Evolutionary conservation across 2,888 invertebrate species (phyloP).

Genomic region (Eilema griseolum): DNA sequence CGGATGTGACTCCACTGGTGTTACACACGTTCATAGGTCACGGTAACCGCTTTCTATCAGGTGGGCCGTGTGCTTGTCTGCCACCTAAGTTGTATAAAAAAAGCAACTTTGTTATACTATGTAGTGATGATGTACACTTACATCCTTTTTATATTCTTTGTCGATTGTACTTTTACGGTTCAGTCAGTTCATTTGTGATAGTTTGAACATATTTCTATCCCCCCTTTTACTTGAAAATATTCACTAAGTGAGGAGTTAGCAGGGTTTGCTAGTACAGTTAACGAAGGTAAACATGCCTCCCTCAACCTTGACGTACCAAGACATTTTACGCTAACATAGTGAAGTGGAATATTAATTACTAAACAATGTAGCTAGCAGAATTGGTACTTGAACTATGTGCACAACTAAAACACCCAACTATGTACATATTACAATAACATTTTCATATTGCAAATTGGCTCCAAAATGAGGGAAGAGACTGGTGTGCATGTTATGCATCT

Average conservation of each 20-base stretch:
- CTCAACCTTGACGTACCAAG: not conserved
- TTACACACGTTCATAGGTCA: no score
- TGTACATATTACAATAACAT: conserved; percentile 44
- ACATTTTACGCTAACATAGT: conserved; percentile 4
- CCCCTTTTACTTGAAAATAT: no score
- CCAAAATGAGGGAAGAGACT: conserved; percentile 56
- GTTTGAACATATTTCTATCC: no score
- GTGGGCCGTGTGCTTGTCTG: no score
- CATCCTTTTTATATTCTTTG: no score
- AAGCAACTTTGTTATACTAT: no score
- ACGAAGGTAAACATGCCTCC: not conserved
- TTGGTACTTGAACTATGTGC: conserved; percentile 9
- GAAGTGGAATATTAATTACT: conserved; percentile 3
- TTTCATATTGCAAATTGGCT: conserved; percentile 65
- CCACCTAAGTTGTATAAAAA: no score
- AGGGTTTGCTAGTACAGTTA: not conserved
- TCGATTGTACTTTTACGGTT: no score
- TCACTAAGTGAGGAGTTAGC: not conserved
- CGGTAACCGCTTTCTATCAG: no score
- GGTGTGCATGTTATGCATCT: conserved; percentile 28
- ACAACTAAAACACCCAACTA: conserved; percentile 14
- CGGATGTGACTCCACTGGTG: no score
- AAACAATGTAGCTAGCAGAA: conserved; percentile 10
- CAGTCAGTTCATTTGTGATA: not conserved
- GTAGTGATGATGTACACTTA: no score